A percentile compares a stretch with the other conserved stretches of the same genome.
phyloP scores from a whole-genome alignment of 2,113 vertebrate genomes.

The Ochotona princeps region DNA sequence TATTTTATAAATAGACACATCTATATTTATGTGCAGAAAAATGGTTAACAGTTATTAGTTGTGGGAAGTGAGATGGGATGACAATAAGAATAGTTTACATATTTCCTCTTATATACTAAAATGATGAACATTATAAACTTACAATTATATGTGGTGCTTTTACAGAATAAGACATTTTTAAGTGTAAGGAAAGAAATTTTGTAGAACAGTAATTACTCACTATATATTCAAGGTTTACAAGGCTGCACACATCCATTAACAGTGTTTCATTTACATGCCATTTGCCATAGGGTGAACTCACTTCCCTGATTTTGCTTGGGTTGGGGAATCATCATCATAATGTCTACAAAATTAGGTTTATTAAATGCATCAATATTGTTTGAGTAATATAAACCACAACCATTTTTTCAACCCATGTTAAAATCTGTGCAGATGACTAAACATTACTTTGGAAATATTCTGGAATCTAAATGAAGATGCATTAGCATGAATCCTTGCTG shows the following conservation, averaged over 20 bases:
- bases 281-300: background rate
- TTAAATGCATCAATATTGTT: conserved; percentile 49
- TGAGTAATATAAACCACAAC: conserved; percentile 60
- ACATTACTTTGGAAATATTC: conserved; percentile 29
- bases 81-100: background rate
- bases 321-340: background rate
- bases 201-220: background rate
- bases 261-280: background rate
- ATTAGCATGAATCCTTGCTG: conserved; percentile 39
- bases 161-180: conserved; percentile 23
- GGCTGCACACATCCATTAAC: too few relatives aligned
- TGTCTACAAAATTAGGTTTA: conserved; percentile 23
- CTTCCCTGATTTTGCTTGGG: conserved; percentile 26
- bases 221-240: background rate
- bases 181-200: background rate
- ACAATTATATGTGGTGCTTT: background rate
- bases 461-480: conserved; percentile 7
- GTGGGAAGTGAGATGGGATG: background rate
- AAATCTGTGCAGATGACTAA: conserved; percentile 42
- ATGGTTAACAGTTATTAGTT: background rate
- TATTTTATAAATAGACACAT: background rate
- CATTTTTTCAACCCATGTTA: conserved; percentile 16
- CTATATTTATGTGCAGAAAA: background rate
- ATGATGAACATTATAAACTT: conserved; percentile 2
- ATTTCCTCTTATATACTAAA: background rate